Evolutionary conservation across 2,113 vertebrate species (phyloP).

Genomic region (Dipodomys merriami): DNA sequence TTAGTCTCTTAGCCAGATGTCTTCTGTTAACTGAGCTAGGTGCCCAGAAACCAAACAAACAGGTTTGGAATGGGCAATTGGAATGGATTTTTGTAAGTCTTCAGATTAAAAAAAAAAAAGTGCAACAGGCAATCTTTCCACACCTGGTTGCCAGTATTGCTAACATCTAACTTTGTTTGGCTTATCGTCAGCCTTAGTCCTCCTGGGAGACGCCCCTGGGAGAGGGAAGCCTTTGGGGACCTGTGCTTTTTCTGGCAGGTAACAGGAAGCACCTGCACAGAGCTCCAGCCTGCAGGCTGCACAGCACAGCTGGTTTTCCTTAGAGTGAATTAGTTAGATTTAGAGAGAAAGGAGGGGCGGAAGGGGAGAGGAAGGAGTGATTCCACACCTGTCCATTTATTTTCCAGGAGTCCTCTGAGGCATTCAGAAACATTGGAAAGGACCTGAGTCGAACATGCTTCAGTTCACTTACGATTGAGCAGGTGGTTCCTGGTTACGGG

Average conservation of each 20-base stretch:
- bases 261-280: constrained; percentile 64
- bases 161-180: background rate
- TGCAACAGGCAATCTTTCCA: background rate
- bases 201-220: background rate
- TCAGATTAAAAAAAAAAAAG: background rate
- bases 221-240: background rate
- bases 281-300: background rate
- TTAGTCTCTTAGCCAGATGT: background rate
- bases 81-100: background rate
- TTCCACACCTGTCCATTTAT: background rate
- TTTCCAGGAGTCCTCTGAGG: constrained; percentile 20
- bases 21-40: background rate
- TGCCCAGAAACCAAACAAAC: background rate
- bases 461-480: background rate
- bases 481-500: background rate
- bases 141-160: background rate
- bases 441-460: background rate
- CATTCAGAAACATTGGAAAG: background rate
- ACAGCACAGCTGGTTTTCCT: constrained; percentile 11
- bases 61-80: background rate
- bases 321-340: background rate
- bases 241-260: constrained; percentile 17
- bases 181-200: background rate
- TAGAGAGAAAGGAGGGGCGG: background rate
- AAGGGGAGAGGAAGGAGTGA: constrained; percentile 9